Base-by-base conservation (phyloP, 2,113 vertebrate genomes). In the Stegostoma tigrinum region DNA sequence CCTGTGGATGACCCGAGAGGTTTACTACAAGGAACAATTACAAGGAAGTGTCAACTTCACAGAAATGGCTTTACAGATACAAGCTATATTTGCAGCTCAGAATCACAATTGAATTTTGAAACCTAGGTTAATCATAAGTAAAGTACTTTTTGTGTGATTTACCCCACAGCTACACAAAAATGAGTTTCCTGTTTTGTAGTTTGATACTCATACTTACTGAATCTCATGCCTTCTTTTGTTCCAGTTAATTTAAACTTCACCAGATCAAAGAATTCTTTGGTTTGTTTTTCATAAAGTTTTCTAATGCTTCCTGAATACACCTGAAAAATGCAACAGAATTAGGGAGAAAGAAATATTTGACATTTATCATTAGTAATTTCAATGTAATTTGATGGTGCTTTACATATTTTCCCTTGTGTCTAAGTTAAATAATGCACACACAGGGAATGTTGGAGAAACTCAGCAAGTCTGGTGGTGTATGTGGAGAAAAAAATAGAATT, bases 221-320 rank as follows among this genome's bases (percentile, higher is more conserved):
- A 80, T 91, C 93, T 96, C 96, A 96, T 96, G 94, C 96, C 95
- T 64, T 95, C 96, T 96, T 97, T 97, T 55, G 96, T 96, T 93
- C 96, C 96, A 95, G 96, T 96, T 96, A 97, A 64, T 95, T 72
- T 96, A 30, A 14, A 85, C 67, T 96, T 96, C 95, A 96, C 96
- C 72, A 96, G 83, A 27, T 97, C 96, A 17, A 96, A 97, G 1
- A 97, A 95, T 55, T 96, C 96, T 96, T 96, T 97, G 96, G 96
- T 96, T 96, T 97, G 96, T 87, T 0, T 1, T 2, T 96, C 80
- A 0, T 96, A 96, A 68, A 97, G 96, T 67, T 96, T 96, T 94
- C 96, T 72, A 23, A 97, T 96, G 45, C 96, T 96, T 96, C 96
- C 96, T 83, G 96, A 94, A 42, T 97, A 97, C 38, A 97, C 96